phyloP scores from a whole-genome alignment of 2,888 invertebrate genomes.

The Megastigmus dorsalis region DNA sequence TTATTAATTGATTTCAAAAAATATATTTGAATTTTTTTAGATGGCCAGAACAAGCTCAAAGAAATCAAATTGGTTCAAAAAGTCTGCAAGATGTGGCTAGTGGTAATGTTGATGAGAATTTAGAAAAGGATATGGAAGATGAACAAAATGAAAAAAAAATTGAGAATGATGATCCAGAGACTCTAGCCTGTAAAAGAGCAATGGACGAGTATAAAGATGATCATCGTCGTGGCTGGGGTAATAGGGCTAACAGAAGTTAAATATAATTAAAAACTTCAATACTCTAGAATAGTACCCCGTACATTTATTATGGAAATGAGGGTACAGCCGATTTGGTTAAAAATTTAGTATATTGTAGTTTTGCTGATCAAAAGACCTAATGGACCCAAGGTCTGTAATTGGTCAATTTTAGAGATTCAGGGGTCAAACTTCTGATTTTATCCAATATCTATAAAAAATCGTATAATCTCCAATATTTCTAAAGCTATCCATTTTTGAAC shows the following conservation, averaged over 20 bases:
- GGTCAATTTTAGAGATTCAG: no score
- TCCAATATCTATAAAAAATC: no score
- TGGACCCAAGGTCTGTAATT: no score
- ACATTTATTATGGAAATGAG: no score
- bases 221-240: slow-evolving; percentile 91
- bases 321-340: no score
- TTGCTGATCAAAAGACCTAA: no score
- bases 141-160: slow-evolving; percentile 79
- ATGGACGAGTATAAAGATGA: slow-evolving; percentile 94
- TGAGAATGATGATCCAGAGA: slow-evolving; percentile 85
- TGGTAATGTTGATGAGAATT: slow-evolving; percentile 43
- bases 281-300: no score
- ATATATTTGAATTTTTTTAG: slow-evolving; percentile 54
- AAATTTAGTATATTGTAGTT: no score
- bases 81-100: slow-evolving; percentile 61
- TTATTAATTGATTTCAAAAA: neutral
- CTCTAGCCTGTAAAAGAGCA: slow-evolving; percentile 79
- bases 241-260: slow-evolving; percentile 87
- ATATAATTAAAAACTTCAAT: no score
- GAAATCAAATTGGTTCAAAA: slow-evolving; percentile 58
- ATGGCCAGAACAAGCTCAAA: slow-evolving; percentile 66
- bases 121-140: slow-evolving; percentile 77
- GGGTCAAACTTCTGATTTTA: no score
- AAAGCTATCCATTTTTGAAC: no score
- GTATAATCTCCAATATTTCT: no score